A percentile compares a stretch with the other conserved stretches of the same genome.
Conservation (phyloP, 2,888 invertebrate species). For the Oscheius sp. region DNA sequence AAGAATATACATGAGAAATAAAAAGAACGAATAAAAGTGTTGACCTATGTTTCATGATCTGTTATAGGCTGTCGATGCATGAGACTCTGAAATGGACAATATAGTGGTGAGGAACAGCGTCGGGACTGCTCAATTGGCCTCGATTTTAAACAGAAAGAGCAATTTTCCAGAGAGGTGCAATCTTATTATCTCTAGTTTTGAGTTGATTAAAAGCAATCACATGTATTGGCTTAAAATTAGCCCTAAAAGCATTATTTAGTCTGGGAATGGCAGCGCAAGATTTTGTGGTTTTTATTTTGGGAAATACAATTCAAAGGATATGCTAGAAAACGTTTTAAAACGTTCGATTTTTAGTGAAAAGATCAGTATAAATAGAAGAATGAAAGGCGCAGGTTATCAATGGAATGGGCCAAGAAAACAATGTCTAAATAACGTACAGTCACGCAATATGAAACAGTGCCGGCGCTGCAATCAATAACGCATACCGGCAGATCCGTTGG, state of each 20-base stretch:
- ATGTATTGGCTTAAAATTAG: no score
- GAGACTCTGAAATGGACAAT: neutral
- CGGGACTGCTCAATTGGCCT: no score
- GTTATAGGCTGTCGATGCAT: conserved; percentile 4
- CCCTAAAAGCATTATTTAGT: no score
- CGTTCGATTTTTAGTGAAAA: no score
- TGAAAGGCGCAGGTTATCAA: no score
- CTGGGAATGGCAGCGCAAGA: no score
- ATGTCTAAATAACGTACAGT: neutral
- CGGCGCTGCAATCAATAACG: conserved; percentile 23
- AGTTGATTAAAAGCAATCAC: neutral
- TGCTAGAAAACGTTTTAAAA: no score
- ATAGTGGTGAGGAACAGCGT: neutral
- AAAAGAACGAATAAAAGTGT: neutral
- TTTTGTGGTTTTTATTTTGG: no score
- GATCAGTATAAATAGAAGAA: no score
- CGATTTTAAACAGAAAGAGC: neutral
- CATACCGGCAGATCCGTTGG: conserved; percentile 24
- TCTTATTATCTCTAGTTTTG: neutral
- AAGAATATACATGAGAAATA: neutral
- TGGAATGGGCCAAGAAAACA: no score
- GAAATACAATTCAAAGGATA: no score
- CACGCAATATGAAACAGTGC: conserved; percentile 13
- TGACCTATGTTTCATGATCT: conserved; percentile 9
- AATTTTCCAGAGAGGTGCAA: neutral